Conservation (phyloP, 2,113 vertebrate species). For the Oenanthe oenanthe region DNA sequence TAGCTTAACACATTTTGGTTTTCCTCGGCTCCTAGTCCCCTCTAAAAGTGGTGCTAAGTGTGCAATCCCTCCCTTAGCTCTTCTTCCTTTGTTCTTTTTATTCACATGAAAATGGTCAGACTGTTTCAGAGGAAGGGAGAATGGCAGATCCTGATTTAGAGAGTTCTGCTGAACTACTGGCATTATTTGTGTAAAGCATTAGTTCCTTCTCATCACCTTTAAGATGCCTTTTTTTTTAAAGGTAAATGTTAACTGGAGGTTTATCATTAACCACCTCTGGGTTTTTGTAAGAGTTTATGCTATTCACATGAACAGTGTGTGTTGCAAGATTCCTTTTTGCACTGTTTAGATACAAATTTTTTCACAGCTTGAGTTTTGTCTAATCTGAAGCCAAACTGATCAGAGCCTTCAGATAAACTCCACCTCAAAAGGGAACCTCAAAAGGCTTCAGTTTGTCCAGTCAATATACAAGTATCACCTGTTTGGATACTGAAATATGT, state of each 20-base stretch:
- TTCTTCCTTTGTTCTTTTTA: neutral
- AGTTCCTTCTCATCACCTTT: neutral
- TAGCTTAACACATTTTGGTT: neutral
- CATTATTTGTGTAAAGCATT: neutral
- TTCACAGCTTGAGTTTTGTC: neutral
- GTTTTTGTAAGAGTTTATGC: neutral
- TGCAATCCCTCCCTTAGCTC: neutral
- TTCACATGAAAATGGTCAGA: neutral
- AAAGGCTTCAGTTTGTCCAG: neutral
- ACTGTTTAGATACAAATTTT: neutral
- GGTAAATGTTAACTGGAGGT: neutral
- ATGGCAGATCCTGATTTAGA: neutral
- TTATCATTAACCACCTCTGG: neutral
- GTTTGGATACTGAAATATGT: neutral
- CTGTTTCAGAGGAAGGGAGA: neutral
- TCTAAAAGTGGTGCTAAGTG: neutral
- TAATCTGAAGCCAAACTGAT: neutral
- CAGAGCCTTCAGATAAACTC: neutral
- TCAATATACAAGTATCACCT: neutral
- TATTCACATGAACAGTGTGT: neutral
- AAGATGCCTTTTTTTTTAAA: neutral
- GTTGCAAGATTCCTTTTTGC: neutral
- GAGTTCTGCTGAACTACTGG: neutral
- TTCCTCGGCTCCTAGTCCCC: neutral
- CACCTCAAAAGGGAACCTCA: neutral